Conservation (phyloP, 2,113 vertebrate species). For the Mixornis gularis region DNA sequence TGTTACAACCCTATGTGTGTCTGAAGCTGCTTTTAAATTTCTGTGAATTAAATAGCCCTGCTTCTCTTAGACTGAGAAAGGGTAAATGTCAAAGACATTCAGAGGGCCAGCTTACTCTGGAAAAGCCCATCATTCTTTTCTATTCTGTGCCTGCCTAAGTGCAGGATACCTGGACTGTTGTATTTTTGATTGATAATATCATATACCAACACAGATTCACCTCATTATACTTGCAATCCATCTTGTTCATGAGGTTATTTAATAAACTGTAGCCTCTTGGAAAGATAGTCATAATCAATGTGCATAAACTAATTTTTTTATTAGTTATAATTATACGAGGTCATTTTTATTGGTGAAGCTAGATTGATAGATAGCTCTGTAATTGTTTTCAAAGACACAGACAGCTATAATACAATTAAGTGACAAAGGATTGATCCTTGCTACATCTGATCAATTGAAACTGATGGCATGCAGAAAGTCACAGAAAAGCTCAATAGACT, state of each 20-base stretch:
- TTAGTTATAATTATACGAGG: slow-evolving; percentile 38
- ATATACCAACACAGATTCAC: slow-evolving; percentile 10
- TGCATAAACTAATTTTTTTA: slow-evolving; percentile 49
- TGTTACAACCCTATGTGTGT: neutral
- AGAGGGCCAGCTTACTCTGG: neutral
- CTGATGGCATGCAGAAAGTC: neutral
- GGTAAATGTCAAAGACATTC: neutral
- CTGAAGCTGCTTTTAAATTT: neutral
- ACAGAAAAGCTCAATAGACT: neutral
- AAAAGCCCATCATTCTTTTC: neutral
- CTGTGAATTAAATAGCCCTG: neutral
- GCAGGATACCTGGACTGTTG: neutral
- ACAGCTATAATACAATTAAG: slow-evolving; percentile 39
- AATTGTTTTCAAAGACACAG: slow-evolving; percentile 44
- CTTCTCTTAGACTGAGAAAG: neutral
- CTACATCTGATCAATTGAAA: slow-evolving; percentile 42
- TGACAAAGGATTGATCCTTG: slow-evolving; percentile 45
- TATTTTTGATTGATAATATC: slow-evolving; percentile 24
- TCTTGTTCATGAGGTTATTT: slow-evolving; percentile 7
- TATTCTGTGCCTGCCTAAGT: neutral
- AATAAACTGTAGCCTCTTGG: slow-evolving; percentile 20
- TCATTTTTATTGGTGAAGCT: slow-evolving; percentile 22
- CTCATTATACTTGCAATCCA: slow-evolving; percentile 21
- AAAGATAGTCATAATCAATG: slow-evolving; percentile 36
- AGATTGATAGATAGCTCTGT: slow-evolving; percentile 34